A percentile compares a stretch with the other conserved stretches of the same genome.
Evolutionary conservation across 2,113 vertebrate genomes (phyloP).

Genomic region (Prochilodus magdalenae): DNA sequence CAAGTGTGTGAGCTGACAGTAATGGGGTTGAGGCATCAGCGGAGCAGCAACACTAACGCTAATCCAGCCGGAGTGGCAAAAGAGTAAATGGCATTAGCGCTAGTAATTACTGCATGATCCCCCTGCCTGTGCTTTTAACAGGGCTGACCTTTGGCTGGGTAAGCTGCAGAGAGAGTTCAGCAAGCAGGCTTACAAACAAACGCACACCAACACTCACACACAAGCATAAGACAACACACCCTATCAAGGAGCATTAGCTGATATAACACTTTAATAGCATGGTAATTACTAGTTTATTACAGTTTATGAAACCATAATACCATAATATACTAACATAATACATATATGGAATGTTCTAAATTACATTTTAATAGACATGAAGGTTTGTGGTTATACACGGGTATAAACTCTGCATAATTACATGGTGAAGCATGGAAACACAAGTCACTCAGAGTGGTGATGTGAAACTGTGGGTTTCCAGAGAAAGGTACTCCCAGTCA

Average conservation of each 20-base stretch:
- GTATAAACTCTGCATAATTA: too few species aligned
- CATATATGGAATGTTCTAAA: too few species aligned
- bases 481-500: too few species aligned
- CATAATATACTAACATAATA: too few species aligned
- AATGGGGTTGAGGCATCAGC: conserved; percentile 25
- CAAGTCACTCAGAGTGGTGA: too few species aligned
- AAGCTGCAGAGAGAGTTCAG: conserved; percentile 16
- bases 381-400: too few species aligned
- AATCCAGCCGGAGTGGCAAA: conserved; percentile 42
- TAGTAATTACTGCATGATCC: conserved; percentile 53
- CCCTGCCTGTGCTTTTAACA: conserved; percentile 5
- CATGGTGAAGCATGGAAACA: too few species aligned
- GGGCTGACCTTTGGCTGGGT: conserved; percentile 35
- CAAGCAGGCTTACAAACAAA: background rate
- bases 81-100: conserved; percentile 47
- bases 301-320: too few species aligned
- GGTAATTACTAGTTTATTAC: too few species aligned
- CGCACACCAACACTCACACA: background rate
- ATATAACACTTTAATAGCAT: too few species aligned
- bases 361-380: too few species aligned
- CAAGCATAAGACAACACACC: background rate
- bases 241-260: background rate
- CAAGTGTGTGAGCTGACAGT: conserved; percentile 33
- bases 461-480: too few species aligned
- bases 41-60: conserved; percentile 21